phyloP scores from a whole-genome alignment of 2,113 vertebrate species.

The Melanotaenia duboulayi region DNA sequence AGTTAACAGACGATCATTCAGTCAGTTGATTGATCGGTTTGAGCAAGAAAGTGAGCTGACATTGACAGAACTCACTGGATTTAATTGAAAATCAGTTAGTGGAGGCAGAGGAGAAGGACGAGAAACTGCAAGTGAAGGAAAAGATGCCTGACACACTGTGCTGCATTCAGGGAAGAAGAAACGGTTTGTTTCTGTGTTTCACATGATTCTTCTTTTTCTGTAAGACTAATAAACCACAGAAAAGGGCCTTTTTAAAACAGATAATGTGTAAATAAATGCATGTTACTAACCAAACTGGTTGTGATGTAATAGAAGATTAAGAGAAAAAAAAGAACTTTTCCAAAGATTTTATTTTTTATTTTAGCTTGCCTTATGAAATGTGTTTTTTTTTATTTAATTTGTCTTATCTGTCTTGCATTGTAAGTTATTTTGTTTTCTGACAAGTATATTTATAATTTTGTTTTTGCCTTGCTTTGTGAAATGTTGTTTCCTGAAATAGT shows the following conservation, averaged over 20 bases:
- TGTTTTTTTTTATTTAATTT: too few species aligned
- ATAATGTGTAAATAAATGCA: too few species aligned
- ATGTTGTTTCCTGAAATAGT: too few species aligned
- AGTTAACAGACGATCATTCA: background rate
- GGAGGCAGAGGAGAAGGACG: slow-evolving; percentile 11
- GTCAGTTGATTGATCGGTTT: background rate
- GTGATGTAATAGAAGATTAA: too few species aligned
- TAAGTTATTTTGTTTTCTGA: too few species aligned
- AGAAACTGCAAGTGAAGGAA: slow-evolving; percentile 17
- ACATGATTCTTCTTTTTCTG: background rate
- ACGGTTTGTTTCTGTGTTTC: background rate
- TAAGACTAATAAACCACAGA: background rate
- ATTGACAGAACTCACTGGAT: slow-evolving; percentile 17
- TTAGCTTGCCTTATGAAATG: too few species aligned
- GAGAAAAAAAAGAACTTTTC: too few species aligned
- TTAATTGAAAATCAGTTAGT: slow-evolving; percentile 22
- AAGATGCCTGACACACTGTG: background rate
- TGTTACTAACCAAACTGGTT: too few species aligned
- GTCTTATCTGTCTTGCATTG: too few species aligned
- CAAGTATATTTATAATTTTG: too few species aligned
- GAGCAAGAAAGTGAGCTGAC: slow-evolving; percentile 21
- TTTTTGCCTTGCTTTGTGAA: too few species aligned
- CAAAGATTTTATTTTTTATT: too few species aligned
- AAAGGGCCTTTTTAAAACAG: background rate
- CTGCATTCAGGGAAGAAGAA: background rate